phyloP scores from a whole-genome alignment of 2,113 vertebrate genomes.

The Notothenia rossii region DNA sequence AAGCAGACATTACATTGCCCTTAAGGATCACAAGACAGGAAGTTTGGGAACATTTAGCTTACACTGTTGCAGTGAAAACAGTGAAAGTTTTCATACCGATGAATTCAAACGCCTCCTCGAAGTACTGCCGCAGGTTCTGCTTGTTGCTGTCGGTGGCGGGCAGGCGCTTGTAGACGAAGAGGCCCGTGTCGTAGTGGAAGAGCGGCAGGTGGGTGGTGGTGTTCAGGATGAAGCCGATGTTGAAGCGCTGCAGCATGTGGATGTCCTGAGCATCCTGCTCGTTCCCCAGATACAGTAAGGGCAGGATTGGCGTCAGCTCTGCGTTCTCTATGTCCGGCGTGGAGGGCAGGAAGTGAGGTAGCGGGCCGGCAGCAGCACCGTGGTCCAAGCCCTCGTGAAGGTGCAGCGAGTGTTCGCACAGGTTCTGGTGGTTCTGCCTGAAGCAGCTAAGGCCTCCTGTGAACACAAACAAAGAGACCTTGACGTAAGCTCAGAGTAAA shows the following conservation, averaged over 20 bases:
- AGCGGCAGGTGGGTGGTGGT: slow-evolving; percentile 98
- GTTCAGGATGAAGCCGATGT: slow-evolving; percentile 95
- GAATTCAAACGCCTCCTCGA: slow-evolving; percentile 99
- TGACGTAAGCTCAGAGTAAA: background rate
- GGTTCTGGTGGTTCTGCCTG: slow-evolving; percentile 93
- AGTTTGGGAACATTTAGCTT: background rate
- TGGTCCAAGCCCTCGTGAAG: slow-evolving; percentile 90
- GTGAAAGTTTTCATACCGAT: slow-evolving; percentile 87
- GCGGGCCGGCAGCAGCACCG: slow-evolving; percentile 85
- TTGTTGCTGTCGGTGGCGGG: slow-evolving; percentile 99
- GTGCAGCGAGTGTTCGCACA: slow-evolving; percentile 97
- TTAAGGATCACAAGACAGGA: slow-evolving; percentile 1
- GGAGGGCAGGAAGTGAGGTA: slow-evolving; percentile 94
- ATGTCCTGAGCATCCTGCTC: slow-evolving; percentile 96
- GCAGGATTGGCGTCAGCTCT: slow-evolving; percentile 95
- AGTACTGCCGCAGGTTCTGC: slow-evolving; percentile 99
- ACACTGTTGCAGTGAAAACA: background rate
- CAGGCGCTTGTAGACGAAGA: slow-evolving; percentile 95
- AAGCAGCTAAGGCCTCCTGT: slow-evolving; percentile 96
- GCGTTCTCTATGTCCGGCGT: slow-evolving; percentile 98
- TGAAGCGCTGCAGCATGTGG: slow-evolving; percentile 91
- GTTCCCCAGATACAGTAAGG: slow-evolving; percentile 96
- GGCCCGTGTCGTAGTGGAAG: slow-evolving; percentile 94
- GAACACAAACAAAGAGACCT: slow-evolving; percentile 15
- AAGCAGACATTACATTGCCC: background rate